These are phyloP conservation scores for Phoebastria nigripes DNA, from an alignment of 2,797 vertebrate species.

Conservation along the genomic window DNA sequence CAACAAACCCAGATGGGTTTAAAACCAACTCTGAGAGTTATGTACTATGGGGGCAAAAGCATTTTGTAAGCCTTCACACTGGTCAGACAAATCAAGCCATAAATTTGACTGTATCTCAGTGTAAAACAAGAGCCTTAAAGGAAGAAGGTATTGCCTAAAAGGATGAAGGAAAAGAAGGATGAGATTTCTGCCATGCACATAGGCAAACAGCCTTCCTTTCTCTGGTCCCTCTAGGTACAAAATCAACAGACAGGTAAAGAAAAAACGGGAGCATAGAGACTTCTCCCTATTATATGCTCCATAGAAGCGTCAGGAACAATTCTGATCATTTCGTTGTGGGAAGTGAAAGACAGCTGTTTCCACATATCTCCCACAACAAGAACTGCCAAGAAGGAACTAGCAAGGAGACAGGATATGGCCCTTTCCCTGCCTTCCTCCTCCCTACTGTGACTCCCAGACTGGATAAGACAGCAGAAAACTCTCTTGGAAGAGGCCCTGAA, in stretches of 20 bases:
- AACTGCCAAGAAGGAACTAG: background rate
- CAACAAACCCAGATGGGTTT: background rate
- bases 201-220: background rate
- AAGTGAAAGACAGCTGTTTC: background rate
- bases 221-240: background rate
- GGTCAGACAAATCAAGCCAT: background rate
- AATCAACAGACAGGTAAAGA: constrained; percentile 1
- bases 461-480: background rate
- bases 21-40: background rate
- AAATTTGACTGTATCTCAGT: background rate
- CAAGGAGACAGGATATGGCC: background rate
- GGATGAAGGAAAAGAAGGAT: background rate
- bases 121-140: background rate
- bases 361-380: background rate
- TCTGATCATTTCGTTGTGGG: background rate
- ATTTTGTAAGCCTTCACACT: background rate
- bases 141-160: background rate
- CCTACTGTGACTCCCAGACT: background rate
- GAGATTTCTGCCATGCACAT: background rate
- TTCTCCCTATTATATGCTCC: background rate
- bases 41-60: background rate
- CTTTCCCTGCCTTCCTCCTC: constrained; percentile 34
- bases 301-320: background rate
- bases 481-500: background rate
- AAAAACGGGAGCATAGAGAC: background rate